These are phyloP conservation scores for Spodoptera litura DNA, from an alignment of 1,140 invertebrate genomes.

Conservation along the genomic window DNA sequence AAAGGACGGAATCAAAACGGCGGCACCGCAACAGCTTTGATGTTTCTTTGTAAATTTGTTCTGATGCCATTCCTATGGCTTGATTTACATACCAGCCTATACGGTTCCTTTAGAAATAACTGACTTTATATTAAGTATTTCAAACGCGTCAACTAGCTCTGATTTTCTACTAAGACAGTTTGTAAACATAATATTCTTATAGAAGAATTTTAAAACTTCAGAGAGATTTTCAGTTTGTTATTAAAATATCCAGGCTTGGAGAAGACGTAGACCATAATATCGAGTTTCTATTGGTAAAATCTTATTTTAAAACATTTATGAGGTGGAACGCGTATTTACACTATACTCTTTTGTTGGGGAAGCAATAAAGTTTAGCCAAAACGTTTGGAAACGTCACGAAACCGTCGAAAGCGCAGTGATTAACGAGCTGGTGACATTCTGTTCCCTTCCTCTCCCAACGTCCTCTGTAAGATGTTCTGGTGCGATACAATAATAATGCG, in stretches of 20 bases:
- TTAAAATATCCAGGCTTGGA: conserved; percentile 52
- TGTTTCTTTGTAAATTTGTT: conserved; percentile 70
- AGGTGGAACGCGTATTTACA: conserved; percentile 55
- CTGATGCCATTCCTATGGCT: conserved; percentile 56
- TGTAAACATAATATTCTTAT: conserved; percentile 29
- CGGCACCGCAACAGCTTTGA: conserved; percentile 69
- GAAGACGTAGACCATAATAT: conserved; percentile 35
- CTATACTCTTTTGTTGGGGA: conserved; percentile 55
- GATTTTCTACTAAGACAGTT: conserved; percentile 15
- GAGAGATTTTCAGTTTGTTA: conserved; percentile 33
- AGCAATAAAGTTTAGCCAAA: conserved; percentile 60
- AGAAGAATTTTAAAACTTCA: neutral
- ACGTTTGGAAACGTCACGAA: conserved; percentile 53
- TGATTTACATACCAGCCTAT: conserved; percentile 59
- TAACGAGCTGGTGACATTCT: conserved; percentile 61
- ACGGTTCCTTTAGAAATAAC: conserved; percentile 51
- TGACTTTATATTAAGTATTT: conserved; percentile 49
- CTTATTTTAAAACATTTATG: conserved; percentile 67
- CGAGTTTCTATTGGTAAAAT: conserved; percentile 42
- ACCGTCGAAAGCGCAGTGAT: conserved; percentile 61
- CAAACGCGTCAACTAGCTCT: conserved; percentile 38
- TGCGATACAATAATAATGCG: conserved; percentile 49
- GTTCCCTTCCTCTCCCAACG: conserved; percentile 16
- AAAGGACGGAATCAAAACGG: conserved; percentile 78
- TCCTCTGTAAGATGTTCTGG: conserved; percentile 19